phyloP scores from a whole-genome alignment of 2,888 invertebrate genomes.

The Lydus trimaculatus region DNA sequence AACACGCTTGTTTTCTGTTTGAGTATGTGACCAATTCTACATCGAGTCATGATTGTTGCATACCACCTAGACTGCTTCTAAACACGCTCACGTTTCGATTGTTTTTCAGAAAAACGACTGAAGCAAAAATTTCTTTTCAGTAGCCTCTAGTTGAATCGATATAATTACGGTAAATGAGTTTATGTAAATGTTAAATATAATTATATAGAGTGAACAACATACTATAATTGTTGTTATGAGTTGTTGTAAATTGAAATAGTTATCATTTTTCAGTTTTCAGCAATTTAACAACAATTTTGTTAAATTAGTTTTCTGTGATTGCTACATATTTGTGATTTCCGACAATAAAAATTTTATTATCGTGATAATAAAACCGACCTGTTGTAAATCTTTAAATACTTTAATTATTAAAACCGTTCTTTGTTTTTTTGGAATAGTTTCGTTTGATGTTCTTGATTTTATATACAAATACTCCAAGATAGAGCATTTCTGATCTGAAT shows the following conservation, averaged over 20 bases:
- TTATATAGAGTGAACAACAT: not conserved
- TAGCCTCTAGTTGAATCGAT: not conserved
- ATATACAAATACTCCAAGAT: not conserved
- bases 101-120: no score
- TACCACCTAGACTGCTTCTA: not conserved
- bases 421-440: not conserved
- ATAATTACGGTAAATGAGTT: not conserved
- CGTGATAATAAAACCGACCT: conserved; percentile 20
- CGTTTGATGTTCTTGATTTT: not conserved
- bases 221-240: not conserved
- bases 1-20: not conserved
- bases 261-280: not conserved
- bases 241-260: not conserved
- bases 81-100: conserved; percentile 3
- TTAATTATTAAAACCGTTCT: not conserved
- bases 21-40: conserved; percentile 25
- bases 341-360: conserved; percentile 24
- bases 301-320: not conserved
- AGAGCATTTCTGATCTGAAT: not conserved
- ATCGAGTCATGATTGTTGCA: conserved; percentile 13
- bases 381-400: conserved; percentile 29
- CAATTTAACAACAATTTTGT: not conserved
- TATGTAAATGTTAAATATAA: not conserved
- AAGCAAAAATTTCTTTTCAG: not conserved
- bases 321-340: conserved; percentile 3